These are phyloP conservation scores for Suillia variegata DNA, from an alignment of 2,888 invertebrate species.

Conservation along the genomic window DNA sequence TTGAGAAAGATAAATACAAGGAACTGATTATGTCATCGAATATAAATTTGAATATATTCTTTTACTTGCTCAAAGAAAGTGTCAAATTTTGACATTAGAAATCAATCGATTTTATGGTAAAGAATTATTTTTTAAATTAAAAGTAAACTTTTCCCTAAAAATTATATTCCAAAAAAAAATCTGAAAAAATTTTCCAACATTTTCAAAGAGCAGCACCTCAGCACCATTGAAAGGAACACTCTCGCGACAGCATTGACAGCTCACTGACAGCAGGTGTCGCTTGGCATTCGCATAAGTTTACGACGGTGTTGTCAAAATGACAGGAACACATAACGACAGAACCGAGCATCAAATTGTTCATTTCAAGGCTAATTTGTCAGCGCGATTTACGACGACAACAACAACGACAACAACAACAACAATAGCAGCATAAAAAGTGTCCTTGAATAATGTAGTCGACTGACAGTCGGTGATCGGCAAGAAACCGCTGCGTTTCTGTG, in stretches of 20 bases:
- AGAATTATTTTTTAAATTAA: no score
- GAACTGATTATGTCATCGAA: no score
- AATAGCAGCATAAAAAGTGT: neutral
- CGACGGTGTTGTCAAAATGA: slow-evolving; percentile 3
- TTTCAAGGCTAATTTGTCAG: slow-evolving; percentile 56
- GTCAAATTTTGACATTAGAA: no score
- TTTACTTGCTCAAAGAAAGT: no score
- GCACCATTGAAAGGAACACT: neutral
- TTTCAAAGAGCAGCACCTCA: no score
- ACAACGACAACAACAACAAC: slow-evolving; percentile 15
- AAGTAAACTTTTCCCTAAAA: no score
- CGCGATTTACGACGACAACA: slow-evolving; percentile 29
- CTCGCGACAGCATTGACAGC: slow-evolving; percentile 5
- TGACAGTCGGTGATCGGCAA: slow-evolving; percentile 24
- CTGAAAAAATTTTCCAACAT: no score
- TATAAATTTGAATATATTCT: no score
- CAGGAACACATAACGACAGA: neutral
- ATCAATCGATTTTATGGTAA: no score
- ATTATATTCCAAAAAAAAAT: no score
- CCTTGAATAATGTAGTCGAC: neutral
- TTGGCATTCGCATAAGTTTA: slow-evolving; percentile 34
- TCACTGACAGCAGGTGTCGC: slow-evolving; percentile 42
- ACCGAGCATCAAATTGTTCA: slow-evolving; percentile 43
- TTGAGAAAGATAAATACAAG: no score
- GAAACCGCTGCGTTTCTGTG: slow-evolving; percentile 17